Evolutionary conservation across 2,888 invertebrate genomes (phyloP).

Genomic region (Tortricodes alternella): DNA sequence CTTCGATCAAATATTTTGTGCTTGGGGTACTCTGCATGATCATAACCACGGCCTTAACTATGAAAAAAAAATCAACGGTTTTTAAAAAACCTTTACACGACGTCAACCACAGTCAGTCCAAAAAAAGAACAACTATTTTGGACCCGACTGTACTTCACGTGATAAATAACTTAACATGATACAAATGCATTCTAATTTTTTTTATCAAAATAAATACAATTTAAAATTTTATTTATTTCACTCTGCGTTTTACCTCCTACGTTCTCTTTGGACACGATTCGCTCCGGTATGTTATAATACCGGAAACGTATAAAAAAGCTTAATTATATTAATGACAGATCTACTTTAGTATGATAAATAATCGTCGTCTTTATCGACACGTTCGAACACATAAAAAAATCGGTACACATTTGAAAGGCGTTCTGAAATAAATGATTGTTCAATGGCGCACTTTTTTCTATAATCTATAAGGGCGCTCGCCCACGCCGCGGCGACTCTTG

Average conservation of each 20-base stretch:
- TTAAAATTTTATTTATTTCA: slow-evolving; percentile 43
- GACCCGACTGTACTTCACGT: not conserved
- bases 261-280: slow-evolving; percentile 76
- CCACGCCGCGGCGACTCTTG: too few species aligned
- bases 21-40: slow-evolving; percentile 51
- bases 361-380: slow-evolving; percentile 3
- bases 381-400: slow-evolving; percentile 4
- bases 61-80: slow-evolving; percentile 47
- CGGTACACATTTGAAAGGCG: too few species aligned
- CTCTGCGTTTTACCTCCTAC: slow-evolving; percentile 45
- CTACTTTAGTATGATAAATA: slow-evolving; percentile 46
- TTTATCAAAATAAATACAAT: slow-evolving; percentile 48
- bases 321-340: slow-evolving; percentile 47
- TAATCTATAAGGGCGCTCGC: too few species aligned
- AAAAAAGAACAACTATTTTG: slow-evolving; percentile 4
- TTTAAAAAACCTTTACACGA: slow-evolving; percentile 46
- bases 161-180: slow-evolving; percentile 17
- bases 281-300: slow-evolving; percentile 56
- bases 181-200: slow-evolving; percentile 38
- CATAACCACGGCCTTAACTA: slow-evolving; percentile 54
- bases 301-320: slow-evolving; percentile 41
- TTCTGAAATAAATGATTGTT: too few species aligned
- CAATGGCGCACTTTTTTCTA: too few species aligned
- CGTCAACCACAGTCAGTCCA: not conserved
- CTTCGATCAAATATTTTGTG: slow-evolving; percentile 60